A percentile compares a stretch with the other conserved stretches of the same genome.
phyloP scores from a whole-genome alignment of 2,888 invertebrate species.

The Aromia moschata region DNA sequence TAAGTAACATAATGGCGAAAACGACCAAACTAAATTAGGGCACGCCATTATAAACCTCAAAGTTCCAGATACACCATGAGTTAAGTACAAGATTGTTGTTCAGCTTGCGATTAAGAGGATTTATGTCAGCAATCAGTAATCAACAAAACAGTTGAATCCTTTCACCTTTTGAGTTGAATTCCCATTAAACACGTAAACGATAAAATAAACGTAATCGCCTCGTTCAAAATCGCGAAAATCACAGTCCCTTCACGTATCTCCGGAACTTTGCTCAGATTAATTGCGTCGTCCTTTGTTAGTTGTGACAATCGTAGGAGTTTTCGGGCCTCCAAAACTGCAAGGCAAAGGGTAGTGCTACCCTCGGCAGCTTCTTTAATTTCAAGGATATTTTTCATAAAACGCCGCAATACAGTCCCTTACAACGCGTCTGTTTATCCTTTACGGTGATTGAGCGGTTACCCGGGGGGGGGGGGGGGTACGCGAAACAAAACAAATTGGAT shows the following conservation, averaged over 20 bases:
- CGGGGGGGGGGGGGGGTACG: no score
- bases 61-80: no score
- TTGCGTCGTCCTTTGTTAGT: neutral
- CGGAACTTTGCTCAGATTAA: neutral
- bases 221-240: neutral
- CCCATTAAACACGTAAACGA: no score
- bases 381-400: neutral
- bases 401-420: neutral
- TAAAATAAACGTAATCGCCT: neutral
- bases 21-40: no score
- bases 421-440: neutral
- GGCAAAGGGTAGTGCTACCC: neutral
- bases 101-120: no score
- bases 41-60: no score
- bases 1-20: no score
- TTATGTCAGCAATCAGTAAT: no score
- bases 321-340: neutral
- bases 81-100: no score
- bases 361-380: neutral
- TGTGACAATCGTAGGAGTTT: neutral
- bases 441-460: conserved; percentile 1
- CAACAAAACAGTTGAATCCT: no score
- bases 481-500: conserved; percentile 2
- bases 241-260: neutral
- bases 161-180: no score